Percentiles rank a stretch among this genome's conserved stretches.
Evolutionary conservation across 2,888 invertebrate genomes (phyloP).

Genomic region (Leucophora obtusa): DNA sequence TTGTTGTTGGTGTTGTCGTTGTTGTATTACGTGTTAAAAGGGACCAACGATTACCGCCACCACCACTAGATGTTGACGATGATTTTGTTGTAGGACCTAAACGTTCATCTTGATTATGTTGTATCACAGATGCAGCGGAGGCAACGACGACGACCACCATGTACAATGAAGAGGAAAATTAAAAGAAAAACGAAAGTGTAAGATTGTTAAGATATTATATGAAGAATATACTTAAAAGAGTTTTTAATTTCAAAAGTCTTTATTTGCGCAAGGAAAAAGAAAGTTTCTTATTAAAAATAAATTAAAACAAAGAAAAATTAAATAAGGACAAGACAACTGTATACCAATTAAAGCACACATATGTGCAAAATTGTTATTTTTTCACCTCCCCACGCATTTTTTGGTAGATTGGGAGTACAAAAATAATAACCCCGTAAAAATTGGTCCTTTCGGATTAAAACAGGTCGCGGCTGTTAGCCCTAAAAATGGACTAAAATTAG

Average conservation of each 20-base stretch:
- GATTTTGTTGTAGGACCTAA: constrained; percentile 67
- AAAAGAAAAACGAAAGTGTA: not conserved
- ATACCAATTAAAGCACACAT: too few relatives aligned
- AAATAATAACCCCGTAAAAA: too few relatives aligned
- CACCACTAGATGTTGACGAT: constrained; percentile 53
- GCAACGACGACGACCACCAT: too few relatives aligned
- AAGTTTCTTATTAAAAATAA: not conserved
- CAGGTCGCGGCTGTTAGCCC: too few relatives aligned
- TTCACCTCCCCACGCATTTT: too few relatives aligned
- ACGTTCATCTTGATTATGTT: constrained; percentile 68
- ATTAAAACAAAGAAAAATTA: too few relatives aligned
- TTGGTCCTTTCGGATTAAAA: too few relatives aligned
- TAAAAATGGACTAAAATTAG: too few relatives aligned
- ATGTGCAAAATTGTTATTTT: too few relatives aligned
- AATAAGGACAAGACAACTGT: too few relatives aligned
- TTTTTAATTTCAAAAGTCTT: not conserved
- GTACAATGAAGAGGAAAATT: not conserved
- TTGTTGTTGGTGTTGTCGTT: constrained; percentile 49
- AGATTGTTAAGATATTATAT: not conserved
- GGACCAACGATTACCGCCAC: constrained; percentile 74
- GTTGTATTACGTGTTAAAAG: constrained; percentile 69
- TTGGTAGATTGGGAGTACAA: too few relatives aligned
- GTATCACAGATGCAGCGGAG: not conserved
- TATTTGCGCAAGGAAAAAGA: too few relatives aligned
- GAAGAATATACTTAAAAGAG: not conserved